Conservation (phyloP, 1,140 invertebrate species). For the Triops cancriformis region DNA sequence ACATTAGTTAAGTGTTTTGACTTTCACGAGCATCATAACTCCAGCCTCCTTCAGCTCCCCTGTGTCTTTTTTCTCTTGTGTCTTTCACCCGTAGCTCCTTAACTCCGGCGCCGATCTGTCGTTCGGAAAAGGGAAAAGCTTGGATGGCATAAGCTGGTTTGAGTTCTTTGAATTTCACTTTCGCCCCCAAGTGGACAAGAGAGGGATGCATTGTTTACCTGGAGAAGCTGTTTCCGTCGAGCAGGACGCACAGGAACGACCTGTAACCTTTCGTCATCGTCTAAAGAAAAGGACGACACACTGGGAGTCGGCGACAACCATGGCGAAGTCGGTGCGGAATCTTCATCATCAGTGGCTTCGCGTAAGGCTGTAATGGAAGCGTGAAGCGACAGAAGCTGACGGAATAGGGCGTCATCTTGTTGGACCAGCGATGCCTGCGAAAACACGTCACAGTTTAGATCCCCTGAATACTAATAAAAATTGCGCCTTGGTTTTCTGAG, state of each 20-base stretch:
- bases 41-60: not conserved
- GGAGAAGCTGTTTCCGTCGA: not conserved
- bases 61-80: not conserved
- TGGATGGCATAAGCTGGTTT: not conserved
- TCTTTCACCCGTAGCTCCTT: not conserved
- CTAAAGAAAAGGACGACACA: not conserved
- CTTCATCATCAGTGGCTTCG: not conserved
- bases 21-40: not conserved
- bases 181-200: not conserved
- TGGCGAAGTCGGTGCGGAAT: not conserved
- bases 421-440: conserved; percentile 35
- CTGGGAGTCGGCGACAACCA: not conserved
- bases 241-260: not conserved
- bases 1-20: conserved; percentile 1
- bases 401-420: conserved; percentile 37
- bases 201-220: not conserved
- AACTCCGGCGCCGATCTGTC: not conserved
- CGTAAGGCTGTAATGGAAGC: conserved; percentile 34
- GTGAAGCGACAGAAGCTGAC: conserved; percentile 34
- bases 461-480: not conserved
- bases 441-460: not conserved
- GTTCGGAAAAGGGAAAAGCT: not conserved
- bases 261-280: not conserved
- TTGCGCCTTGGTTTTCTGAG: not conserved
- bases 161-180: not conserved